Percentiles rank a stretch among this genome's conserved stretches.
Conservation (phyloP, 2,797 vertebrate species). For the Sebastes dallii region DNA sequence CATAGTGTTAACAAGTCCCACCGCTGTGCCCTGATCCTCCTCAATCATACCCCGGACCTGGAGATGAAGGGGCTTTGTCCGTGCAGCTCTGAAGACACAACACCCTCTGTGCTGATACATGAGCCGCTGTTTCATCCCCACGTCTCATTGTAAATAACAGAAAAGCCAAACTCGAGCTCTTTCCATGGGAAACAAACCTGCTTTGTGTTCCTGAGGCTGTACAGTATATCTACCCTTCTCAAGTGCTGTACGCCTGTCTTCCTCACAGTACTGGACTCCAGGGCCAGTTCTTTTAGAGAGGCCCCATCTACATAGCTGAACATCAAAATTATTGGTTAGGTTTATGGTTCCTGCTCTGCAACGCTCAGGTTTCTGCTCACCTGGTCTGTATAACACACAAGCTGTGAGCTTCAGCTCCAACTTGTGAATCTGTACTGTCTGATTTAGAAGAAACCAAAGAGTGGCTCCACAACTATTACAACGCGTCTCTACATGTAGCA, state of each 20-base stretch:
- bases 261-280: constrained; percentile 24
- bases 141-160: constrained; percentile 58
- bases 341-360: constrained; percentile 48
- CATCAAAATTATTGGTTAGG: constrained; percentile 41
- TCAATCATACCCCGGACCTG: constrained; percentile 3
- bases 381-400: constrained; percentile 52
- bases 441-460: constrained; percentile 46
- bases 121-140: constrained; percentile 57
- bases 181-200: constrained; percentile 56
- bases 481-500: background rate
- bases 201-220: constrained; percentile 42
- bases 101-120: constrained; percentile 50
- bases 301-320: constrained; percentile 26
- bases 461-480: background rate
- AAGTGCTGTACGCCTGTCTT: constrained; percentile 5
- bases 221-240: constrained; percentile 2
- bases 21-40: constrained; percentile 38
- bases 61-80: constrained; percentile 57
- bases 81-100: constrained; percentile 60
- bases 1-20: constrained; percentile 50
- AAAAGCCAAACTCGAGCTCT: constrained; percentile 37
- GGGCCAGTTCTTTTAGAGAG: constrained; percentile 12
- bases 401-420: constrained; percentile 3
- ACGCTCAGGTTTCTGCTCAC: constrained; percentile 57
- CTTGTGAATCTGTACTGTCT: constrained; percentile 29